Conservation (phyloP, 2,888 invertebrate genomes). For the Phasia obesa region DNA sequence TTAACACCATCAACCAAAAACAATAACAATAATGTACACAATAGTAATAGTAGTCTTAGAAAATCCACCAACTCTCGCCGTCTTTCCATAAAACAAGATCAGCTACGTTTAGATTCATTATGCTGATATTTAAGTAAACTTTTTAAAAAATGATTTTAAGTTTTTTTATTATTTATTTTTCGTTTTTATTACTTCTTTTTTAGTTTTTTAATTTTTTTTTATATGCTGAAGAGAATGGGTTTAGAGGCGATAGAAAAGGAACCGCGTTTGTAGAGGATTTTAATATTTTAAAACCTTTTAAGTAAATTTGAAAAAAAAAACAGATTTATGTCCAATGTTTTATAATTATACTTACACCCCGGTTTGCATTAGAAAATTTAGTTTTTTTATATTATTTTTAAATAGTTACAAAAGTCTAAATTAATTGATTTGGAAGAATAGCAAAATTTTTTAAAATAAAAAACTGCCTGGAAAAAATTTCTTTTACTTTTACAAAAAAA, state of each 20-base stretch:
- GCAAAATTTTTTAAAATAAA: too few species aligned
- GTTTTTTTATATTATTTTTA: too few species aligned
- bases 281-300: too few species aligned
- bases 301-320: too few species aligned
- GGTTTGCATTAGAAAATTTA: too few species aligned
- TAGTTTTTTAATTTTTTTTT: not conserved
- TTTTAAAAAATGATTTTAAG: slow-evolving; percentile 61
- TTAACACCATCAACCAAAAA: slow-evolving; percentile 76
- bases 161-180: slow-evolving; percentile 25
- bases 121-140: slow-evolving; percentile 80
- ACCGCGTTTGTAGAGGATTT: too few species aligned
- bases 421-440: too few species aligned
- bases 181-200: not conserved
- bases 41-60: slow-evolving; percentile 70
- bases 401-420: too few species aligned
- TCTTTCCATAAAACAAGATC: slow-evolving; percentile 82
- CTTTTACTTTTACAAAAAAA: too few species aligned
- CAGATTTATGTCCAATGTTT: too few species aligned
- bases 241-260: not conserved
- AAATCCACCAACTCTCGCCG: slow-evolving; percentile 78
- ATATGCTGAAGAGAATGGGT: slow-evolving; percentile 2
- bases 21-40: slow-evolving; percentile 62
- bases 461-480: too few species aligned
- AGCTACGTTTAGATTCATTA: slow-evolving; percentile 82
- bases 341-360: too few species aligned